These are phyloP conservation scores for Symphodus melops DNA, from an alignment of 2,113 vertebrate species.

Conservation along the genomic window DNA sequence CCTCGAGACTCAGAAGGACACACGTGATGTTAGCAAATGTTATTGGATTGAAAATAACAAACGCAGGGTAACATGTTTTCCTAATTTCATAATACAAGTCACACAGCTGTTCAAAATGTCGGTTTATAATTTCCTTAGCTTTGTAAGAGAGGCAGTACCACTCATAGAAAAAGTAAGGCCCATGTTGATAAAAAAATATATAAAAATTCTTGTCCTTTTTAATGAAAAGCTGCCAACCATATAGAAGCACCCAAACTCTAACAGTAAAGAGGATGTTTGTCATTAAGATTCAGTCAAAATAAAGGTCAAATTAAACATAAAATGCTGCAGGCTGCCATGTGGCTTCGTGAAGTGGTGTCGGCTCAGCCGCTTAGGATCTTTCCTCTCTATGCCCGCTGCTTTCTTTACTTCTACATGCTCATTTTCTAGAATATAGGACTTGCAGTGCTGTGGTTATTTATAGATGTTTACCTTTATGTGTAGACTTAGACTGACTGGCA, in stretches of 20 bases:
- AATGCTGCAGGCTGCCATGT: conserved; percentile 16
- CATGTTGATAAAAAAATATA: too few species aligned
- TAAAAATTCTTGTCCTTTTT: background rate
- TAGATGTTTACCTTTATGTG: conserved; percentile 86
- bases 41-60: background rate
- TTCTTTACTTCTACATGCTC: conserved; percentile 3
- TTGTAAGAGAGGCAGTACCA: background rate
- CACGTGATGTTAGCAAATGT: background rate
- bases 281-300: conserved; percentile 34
- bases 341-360: conserved; percentile 4
- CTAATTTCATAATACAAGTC: background rate
- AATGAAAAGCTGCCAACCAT: background rate
- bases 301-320: conserved; percentile 43
- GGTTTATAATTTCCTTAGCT: background rate
- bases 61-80: background rate
- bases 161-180: background rate
- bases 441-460: background rate
- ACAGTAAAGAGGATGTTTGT: conserved; percentile 1
- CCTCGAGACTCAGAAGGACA: too few species aligned
- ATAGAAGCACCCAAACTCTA: background rate
- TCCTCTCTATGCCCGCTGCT: background rate
- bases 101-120: background rate
- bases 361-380: conserved; percentile 1
- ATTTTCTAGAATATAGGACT: background rate
- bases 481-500: conserved; percentile 87